Base-by-base conservation (phyloP, 2,113 vertebrate species). In the Hippopotamus amphibius region DNA sequence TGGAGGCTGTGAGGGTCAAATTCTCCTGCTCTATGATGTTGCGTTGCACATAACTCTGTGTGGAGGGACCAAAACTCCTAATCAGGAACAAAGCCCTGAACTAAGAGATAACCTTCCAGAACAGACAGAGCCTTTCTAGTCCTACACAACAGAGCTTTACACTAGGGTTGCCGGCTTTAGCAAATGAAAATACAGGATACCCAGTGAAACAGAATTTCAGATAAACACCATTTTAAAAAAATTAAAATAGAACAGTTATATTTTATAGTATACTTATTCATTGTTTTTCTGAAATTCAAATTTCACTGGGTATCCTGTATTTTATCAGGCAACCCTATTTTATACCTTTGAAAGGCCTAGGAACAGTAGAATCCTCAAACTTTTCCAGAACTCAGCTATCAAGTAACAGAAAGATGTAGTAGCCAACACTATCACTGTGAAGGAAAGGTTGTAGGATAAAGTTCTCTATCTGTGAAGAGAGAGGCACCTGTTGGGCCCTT, bases 251-350 rank as follows among this genome's bases (percentile, higher is more conserved):
- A 85, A 84, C 33, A 89, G 33, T 37, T 84, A 21, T 37, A 68
- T 21, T 84, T 87, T 19, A 72, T 66, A 46, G 17, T 69, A 41
- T 53, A 68, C 6, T 66, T 61, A 53, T 50, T 92, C 41, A 69
- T 74, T 94, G 33, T 76, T 83, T 74, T 61, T 28, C 55, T 84
- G 85, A 95, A 90, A 92, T 77, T 94, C 43, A 92, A 65, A 92
- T 72, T 86, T 83, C 61, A 88, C 17, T 66, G 28, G 53, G 43
- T 76, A 46, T 43, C 33, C 94, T 82, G 21, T 61, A 81, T 83
- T 85, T 76, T 84, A 69, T 33, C 79, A 37, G 41, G 41, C 41
- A 89, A 69, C 7, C 26, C 48, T 14, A 79, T 26, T 80, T 61
- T 6, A 83, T 12, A 69, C 4, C 3, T n/a, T 46, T 55, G 21